Percentiles rank a stretch among this genome's conserved stretches.
phyloP scores from a whole-genome alignment of 2,113 vertebrate species.

The Neomonachus schauinslandi region DNA sequence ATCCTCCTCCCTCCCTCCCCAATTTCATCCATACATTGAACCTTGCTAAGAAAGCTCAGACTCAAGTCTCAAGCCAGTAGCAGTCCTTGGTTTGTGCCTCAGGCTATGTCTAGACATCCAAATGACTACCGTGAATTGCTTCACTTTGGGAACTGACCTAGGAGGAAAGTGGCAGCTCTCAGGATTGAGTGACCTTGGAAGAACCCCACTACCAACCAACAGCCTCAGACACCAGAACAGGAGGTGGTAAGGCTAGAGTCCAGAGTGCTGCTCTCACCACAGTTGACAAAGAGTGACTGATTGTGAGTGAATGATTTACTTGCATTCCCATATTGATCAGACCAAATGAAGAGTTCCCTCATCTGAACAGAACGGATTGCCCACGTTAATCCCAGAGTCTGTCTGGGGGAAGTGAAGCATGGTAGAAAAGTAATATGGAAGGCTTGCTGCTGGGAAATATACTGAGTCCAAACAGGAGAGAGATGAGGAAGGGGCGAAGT shows the following conservation, averaged over 20 bases:
- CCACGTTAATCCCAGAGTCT: conserved; percentile 67
- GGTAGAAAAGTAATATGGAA: conserved; percentile 58
- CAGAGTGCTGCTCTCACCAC: not conserved
- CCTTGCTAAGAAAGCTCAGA: not conserved
- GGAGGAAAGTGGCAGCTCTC: not conserved
- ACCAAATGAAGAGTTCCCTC: conserved; percentile 63
- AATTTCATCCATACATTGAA: not conserved
- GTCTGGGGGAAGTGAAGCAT: conserved; percentile 69
- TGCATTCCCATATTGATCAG: conserved; percentile 57
- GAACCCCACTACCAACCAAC: not conserved
- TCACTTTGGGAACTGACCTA: not conserved
- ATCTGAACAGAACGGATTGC: conserved; percentile 59
- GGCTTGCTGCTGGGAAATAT: conserved; percentile 52
- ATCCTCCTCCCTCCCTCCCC: not conserved
- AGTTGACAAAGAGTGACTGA: not conserved
- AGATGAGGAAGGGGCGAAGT: conserved; percentile 39
- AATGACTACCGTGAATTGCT: not conserved
- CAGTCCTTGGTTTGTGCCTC: not conserved
- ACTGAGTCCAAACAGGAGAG: conserved; percentile 50
- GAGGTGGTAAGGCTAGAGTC: not conserved
- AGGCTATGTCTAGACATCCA: not conserved
- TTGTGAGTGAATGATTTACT: conserved; percentile 56
- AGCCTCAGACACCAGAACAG: not conserved
- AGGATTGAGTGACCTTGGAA: not conserved
- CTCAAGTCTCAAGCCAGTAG: too few relatives aligned